Evolutionary conservation across 2,888 invertebrate species (phyloP).

Genomic region (Plagodis dolabraria): DNA sequence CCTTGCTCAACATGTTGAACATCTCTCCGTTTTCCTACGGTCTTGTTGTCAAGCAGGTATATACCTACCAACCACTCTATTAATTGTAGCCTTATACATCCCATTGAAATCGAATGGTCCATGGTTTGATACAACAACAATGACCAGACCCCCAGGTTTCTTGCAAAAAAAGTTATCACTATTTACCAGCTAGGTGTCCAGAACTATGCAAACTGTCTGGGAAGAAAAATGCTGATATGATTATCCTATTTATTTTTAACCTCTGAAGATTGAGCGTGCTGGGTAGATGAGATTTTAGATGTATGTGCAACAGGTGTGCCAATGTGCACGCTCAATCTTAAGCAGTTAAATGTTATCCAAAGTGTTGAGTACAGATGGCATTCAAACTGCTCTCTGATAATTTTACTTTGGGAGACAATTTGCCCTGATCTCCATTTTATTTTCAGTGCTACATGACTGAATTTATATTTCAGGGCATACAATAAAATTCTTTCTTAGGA

Average conservation of each 20-base stretch:
- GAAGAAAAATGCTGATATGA: no score
- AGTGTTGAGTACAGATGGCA: constrained; percentile 81
- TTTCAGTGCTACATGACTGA: constrained; percentile 30
- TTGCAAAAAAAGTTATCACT: no score
- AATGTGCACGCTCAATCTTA: not conserved
- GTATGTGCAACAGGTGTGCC: no score
- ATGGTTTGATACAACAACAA: no score
- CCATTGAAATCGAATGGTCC: no score
- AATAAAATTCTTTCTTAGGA: not conserved
- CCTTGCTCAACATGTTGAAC: constrained; percentile 99
- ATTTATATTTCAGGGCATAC: constrained; percentile 11
- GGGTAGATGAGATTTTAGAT: no score
- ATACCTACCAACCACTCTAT: constrained; percentile 26
- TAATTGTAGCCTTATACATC: no score
- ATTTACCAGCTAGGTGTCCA: no score
- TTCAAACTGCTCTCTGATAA: constrained; percentile 67
- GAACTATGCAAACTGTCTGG: no score
- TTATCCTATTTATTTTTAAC: no score
- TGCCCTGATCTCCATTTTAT: constrained; percentile 31
- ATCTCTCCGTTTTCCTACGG: constrained; percentile 99
- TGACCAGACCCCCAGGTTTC: no score
- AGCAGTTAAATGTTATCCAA: constrained; percentile 50
- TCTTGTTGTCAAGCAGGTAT: constrained; percentile 93
- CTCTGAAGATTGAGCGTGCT: no score
- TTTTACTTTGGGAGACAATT: constrained; percentile 77